A percentile compares a stretch with the other conserved stretches of the same genome.
Evolutionary conservation across 2,888 invertebrate genomes (phyloP).

Genomic region (Corbicula japonica): DNA sequence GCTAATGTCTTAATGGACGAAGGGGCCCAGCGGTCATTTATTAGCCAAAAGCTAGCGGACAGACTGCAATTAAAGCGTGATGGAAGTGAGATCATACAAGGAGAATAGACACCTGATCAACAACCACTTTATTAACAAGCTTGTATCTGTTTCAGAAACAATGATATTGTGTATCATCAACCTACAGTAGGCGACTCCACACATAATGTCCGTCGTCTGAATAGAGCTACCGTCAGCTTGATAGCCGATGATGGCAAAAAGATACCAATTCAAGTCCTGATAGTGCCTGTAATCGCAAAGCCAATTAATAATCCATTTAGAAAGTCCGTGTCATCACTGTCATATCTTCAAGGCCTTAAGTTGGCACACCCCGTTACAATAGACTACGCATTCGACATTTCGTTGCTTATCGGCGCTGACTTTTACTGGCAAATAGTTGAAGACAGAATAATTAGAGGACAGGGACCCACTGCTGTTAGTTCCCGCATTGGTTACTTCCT

Average conservation of each 20-base stretch:
- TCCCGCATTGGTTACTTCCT: too few species aligned
- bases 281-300: slow-evolving; percentile 28
- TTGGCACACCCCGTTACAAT: slow-evolving; percentile 12
- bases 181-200: slow-evolving; percentile 25
- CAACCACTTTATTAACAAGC: too few species aligned
- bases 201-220: neutral
- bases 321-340: neutral
- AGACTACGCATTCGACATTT: slow-evolving; percentile 4
- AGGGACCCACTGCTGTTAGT: slow-evolving; percentile 25
- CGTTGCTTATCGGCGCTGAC: slow-evolving; percentile 25
- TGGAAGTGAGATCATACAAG: slow-evolving; percentile 15
- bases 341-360: slow-evolving; percentile 18
- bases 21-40: slow-evolving; percentile 27
- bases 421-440: slow-evolving; percentile 28
- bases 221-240: slow-evolving; percentile 16
- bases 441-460: slow-evolving; percentile 5
- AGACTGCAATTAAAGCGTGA: slow-evolving; percentile 7
- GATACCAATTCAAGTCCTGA: slow-evolving; percentile 23
- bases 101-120: too few species aligned
- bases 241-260: slow-evolving; percentile 18
- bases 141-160: too few species aligned
- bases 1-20: slow-evolving; percentile 15
- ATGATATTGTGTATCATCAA: too few species aligned
- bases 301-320: neutral
- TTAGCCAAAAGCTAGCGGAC: slow-evolving; percentile 15